phyloP scores from a whole-genome alignment of 2,113 vertebrate species.

The Puma concolor region DNA sequence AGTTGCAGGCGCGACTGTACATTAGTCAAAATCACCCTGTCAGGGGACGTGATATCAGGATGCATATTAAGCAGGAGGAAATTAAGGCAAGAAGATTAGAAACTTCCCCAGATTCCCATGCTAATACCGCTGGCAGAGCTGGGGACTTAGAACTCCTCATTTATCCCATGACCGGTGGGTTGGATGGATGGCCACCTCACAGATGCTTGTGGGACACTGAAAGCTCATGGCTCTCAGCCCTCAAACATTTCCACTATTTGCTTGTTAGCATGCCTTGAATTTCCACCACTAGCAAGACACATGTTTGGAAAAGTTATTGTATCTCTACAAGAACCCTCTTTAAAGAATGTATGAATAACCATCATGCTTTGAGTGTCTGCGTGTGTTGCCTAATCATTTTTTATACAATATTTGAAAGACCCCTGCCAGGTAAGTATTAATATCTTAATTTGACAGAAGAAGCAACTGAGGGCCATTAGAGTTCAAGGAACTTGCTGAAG shows the following conservation, averaged over 20 bases:
- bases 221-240: neutral
- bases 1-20: neutral
- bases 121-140: neutral
- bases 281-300: conserved; percentile 33
- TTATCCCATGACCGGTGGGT: conserved; percentile 41
- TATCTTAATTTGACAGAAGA: neutral
- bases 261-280: conserved; percentile 16
- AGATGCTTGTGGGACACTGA: neutral
- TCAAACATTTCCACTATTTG: conserved; percentile 4
- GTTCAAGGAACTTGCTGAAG: neutral
- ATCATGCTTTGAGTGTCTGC: neutral
- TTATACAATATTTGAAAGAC: conserved; percentile 14
- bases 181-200: neutral
- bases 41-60: conserved; percentile 36
- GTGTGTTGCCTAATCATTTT: neutral
- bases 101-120: conserved; percentile 34
- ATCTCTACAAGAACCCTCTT: neutral
- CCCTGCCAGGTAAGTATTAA: neutral
- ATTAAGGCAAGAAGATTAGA: conserved; percentile 69
- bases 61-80: conserved; percentile 67
- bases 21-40: conserved; percentile 49
- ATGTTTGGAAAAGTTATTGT: conserved; percentile 52
- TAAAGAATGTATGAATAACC: conserved; percentile 37
- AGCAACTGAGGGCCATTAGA: neutral
- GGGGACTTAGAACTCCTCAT: neutral